A percentile compares a stretch with the other conserved stretches of the same genome.
Evolutionary conservation across 2,888 invertebrate genomes (phyloP).

Genomic region (Oxycera nigricornis): DNA sequence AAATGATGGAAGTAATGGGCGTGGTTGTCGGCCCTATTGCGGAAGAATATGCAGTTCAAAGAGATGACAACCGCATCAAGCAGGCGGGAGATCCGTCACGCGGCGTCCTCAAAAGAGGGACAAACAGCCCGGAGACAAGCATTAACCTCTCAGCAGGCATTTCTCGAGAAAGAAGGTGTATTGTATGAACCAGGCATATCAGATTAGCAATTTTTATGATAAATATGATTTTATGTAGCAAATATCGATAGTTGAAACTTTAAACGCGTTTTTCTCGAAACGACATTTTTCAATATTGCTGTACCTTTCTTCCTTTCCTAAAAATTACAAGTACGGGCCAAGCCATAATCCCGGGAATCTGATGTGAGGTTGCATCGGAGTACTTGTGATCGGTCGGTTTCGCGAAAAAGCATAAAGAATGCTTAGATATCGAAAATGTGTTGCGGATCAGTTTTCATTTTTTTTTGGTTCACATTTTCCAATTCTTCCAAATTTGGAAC

Average conservation of each 20-base stretch:
- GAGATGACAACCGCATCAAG: no score
- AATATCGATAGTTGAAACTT: neutral
- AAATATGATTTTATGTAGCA: no score
- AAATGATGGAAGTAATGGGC: conserved; percentile 15
- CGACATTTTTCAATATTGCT: neutral
- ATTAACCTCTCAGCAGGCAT: neutral
- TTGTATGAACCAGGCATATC: neutral
- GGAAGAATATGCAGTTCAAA: conserved; percentile 33
- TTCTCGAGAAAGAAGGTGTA: neutral
- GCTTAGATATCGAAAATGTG: no score
- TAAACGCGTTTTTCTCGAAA: neutral
- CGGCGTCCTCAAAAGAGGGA: neutral
- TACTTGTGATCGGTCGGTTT: no score
- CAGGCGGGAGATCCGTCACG: neutral
- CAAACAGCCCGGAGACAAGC: neutral
- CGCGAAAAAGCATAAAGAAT: no score
- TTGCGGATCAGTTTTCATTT: no score
- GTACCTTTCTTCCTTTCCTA: no score
- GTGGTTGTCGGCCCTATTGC: conserved; percentile 31
- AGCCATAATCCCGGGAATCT: no score
- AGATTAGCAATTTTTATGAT: neutral
- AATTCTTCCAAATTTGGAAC: no score
- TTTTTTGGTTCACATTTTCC: no score
- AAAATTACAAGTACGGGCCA: no score
- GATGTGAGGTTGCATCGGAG: no score